Evolutionary conservation across 2,888 invertebrate genomes (phyloP), one percentile per base, ranked within the genome.

Genomic region (Crioceris asparagi): DNA sequence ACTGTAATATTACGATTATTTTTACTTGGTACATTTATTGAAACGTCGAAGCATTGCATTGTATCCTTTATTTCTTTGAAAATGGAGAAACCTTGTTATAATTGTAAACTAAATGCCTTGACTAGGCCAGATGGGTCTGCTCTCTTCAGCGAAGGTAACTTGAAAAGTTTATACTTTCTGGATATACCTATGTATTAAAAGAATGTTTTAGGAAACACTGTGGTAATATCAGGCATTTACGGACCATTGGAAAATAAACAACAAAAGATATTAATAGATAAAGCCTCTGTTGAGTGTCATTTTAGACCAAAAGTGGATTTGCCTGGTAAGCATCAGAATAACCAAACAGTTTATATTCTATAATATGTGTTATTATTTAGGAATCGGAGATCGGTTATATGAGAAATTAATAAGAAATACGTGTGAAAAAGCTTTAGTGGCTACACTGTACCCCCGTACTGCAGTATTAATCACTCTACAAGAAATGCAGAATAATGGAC

Each of bases 401-500:
- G 91, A 92, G 64, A 72, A 76, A 47, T 69, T 81, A 4, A 74
- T 93, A 36, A 71, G 71, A 48, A 83, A 83, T 56, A 80, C 82
- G 0, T 83, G 85, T 61, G 84, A 88, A 59, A 68, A 79, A 8
- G 76, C 81, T 0, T 61, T 93, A 21, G 56, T 83, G 2, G 68
- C 79, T 0, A 66, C 76, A 14, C 56, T 86, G 23, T 82, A 90
- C 67, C 92, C 93, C 3, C 72, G 90, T 32, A 78, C 90, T 1
- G 76, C 80, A 17, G 75, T 93, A 49, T 72, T 75, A 0, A 66
- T 93, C 26, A 79, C 83, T 36, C 62, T 93, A 36, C 92, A 93
- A 61, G 92, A 93, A 67, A 64, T 92, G 55, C 86, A 92, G 57
- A 79, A 90, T 62, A 74, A 69, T 59, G 85, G 86, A 48, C 80